Conservation (phyloP, 2,797 vertebrate species). For the Cirrhinus mrigala region DNA sequence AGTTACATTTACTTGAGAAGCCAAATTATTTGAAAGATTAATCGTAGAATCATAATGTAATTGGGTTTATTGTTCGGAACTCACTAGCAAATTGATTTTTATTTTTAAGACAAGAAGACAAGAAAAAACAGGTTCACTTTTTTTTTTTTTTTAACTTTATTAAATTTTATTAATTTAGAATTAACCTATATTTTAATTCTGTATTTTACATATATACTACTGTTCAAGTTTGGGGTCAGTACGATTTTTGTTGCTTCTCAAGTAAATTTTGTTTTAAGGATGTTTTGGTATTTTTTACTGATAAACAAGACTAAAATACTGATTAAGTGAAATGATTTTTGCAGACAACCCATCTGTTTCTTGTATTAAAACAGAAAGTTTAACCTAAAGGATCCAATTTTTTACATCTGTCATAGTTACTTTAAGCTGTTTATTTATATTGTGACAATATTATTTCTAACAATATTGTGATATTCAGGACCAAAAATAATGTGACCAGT, state of each 20-base stretch:
- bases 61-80: neutral
- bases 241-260: neutral
- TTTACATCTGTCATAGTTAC: neutral
- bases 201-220: neutral
- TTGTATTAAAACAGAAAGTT: neutral
- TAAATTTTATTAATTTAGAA: neutral
- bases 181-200: neutral
- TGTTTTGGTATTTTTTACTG: neutral
- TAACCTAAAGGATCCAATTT: neutral
- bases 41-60: neutral
- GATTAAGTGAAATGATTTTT: neutral
- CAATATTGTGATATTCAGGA: neutral
- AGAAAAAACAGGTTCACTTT: neutral
- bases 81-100: neutral
- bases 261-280: neutral
- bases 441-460: neutral
- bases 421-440: neutral
- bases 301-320: neutral
- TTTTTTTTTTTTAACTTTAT: neutral
- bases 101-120: neutral
- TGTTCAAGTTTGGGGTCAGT: neutral
- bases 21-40: neutral
- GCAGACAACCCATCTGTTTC: slow-evolving; percentile 1
- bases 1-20: neutral
- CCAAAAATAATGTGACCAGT: neutral